Percentiles rank a stretch among this genome's conserved stretches.
These are phyloP conservation scores for Liolophura sinensis DNA, from an alignment of 1,140 invertebrate species.

Conservation along the genomic window DNA sequence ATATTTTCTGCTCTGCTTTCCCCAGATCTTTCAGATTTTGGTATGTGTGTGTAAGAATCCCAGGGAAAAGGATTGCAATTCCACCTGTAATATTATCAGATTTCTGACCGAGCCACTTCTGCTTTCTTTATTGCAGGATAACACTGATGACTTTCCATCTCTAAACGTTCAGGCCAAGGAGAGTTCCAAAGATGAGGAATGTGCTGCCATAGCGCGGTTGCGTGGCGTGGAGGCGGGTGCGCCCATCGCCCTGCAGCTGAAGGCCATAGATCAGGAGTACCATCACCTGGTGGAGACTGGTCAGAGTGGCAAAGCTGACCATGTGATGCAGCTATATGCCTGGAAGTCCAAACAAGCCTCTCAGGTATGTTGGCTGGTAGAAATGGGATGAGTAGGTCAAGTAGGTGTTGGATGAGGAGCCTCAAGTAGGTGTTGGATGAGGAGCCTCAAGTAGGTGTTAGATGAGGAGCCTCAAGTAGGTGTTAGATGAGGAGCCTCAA, in stretches of 20 bases:
- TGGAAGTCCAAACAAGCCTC: constrained; percentile 56
- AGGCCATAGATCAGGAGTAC: constrained; percentile 56
- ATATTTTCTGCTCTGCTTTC: too few relatives aligned
- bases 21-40: too few relatives aligned
- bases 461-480: too few relatives aligned
- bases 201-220: constrained; percentile 54
- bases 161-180: constrained; percentile 49
- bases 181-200: constrained; percentile 55
- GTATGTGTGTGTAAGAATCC: too few relatives aligned
- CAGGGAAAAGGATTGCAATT: too few relatives aligned
- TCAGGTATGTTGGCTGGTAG: constrained; percentile 46
- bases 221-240: constrained; percentile 42
- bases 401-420: too few relatives aligned
- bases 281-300: constrained; percentile 46
- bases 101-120: too few relatives aligned
- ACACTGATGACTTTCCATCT: constrained; percentile 32
- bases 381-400: background rate
- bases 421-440: too few relatives aligned
- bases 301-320: constrained; percentile 51
- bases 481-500: too few relatives aligned
- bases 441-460: too few relatives aligned
- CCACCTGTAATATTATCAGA: too few relatives aligned
- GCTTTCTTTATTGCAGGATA: constrained; percentile 17
- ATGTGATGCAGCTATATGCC: constrained; percentile 48
- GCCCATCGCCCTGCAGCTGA: constrained; percentile 48